These are phyloP conservation scores for Mythimna pallens DNA, from an alignment of 2,888 invertebrate genomes.

Conservation along the genomic window DNA sequence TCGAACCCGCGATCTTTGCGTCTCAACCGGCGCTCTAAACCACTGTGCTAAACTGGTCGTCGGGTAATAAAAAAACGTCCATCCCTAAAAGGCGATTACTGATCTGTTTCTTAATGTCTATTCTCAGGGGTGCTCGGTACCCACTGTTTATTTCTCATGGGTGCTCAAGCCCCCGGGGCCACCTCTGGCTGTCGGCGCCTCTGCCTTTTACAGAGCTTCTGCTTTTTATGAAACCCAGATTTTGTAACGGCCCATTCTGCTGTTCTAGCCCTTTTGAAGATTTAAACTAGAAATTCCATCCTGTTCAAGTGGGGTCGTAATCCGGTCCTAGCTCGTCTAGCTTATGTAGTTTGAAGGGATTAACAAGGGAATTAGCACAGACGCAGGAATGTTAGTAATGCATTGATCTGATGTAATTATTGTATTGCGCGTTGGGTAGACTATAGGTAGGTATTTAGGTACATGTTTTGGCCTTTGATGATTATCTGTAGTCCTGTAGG, in stretches of 20 bases:
- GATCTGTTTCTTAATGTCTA: no score
- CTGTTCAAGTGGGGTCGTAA: conserved; percentile 10
- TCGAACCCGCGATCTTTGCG: no score
- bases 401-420: conserved; percentile 37
- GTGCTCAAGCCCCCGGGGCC: no score
- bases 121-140: no score
- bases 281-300: conserved; percentile 30
- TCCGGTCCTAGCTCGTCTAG: conserved; percentile 9
- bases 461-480: neutral
- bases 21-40: no score
- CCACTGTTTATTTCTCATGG: no score
- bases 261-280: neutral
- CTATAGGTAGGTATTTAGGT: neutral
- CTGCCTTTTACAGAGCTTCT: neutral
- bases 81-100: no score
- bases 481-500: neutral
- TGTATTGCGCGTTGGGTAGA: conserved; percentile 9
- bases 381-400: conserved; percentile 36
- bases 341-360: conserved; percentile 45
- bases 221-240: neutral
- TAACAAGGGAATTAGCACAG: conserved; percentile 29
- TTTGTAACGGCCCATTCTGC: neutral
- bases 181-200: no score
- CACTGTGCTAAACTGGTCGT: no score
- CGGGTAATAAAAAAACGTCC: no score